phyloP scores from a whole-genome alignment of 2,113 vertebrate species.

The Ibidorhyncha struthersii region DNA sequence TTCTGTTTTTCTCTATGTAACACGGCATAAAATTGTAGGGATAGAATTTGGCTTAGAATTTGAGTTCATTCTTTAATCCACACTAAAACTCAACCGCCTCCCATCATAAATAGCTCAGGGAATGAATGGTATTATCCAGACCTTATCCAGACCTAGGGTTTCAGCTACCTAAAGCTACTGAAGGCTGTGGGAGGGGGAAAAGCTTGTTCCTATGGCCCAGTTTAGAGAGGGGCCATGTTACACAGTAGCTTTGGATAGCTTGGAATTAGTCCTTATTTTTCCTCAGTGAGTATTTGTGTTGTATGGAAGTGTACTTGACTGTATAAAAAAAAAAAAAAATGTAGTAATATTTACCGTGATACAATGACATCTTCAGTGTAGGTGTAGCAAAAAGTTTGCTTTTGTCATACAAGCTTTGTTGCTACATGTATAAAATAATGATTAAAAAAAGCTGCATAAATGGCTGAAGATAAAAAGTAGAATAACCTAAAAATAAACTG shows the following conservation, averaged over 20 bases:
- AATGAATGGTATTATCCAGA: not conserved
- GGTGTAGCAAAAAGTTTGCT: not conserved
- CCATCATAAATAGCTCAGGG: not conserved
- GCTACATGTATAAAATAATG: conserved; percentile 31
- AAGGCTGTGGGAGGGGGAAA: not conserved
- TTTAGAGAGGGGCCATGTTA: not conserved
- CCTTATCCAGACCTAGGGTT: not conserved
- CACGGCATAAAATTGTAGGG: not conserved
- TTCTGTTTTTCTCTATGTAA: not conserved
- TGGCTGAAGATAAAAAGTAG: conserved; percentile 5
- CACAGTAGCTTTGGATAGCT: not conserved
- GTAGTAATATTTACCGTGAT: not conserved
- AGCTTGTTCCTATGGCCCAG: not conserved
- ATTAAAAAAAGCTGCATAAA: conserved; percentile 9
- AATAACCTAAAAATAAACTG: not conserved
- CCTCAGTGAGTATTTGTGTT: not conserved
- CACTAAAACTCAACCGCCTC: not conserved
- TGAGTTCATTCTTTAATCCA: not conserved
- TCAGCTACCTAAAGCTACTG: not conserved
- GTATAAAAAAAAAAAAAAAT: not conserved
- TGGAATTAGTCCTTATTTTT: not conserved
- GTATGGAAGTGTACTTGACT: not conserved
- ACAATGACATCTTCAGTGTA: not conserved
- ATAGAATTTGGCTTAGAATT: not conserved
- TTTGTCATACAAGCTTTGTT: conserved; percentile 11